phyloP scores from a whole-genome alignment of 2,113 vertebrate species.

The Centrocercus urophasianus region DNA sequence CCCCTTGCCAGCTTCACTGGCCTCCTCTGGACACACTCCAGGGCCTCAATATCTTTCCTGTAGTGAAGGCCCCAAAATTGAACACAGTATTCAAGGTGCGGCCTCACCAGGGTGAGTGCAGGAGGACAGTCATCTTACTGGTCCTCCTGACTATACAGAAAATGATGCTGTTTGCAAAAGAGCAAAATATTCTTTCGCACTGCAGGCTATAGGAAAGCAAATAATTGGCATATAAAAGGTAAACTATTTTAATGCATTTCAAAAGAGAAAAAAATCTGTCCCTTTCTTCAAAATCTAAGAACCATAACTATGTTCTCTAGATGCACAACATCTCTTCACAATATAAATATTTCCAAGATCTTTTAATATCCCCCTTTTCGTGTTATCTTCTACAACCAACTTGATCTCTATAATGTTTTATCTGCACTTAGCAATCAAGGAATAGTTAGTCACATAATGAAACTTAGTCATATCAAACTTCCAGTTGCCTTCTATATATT shows the following conservation, averaged over 20 bases:
- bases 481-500: neutral
- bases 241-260: neutral
- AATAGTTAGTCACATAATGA: neutral
- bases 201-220: neutral
- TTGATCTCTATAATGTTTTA: neutral
- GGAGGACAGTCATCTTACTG: no score
- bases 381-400: neutral
- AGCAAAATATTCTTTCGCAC: neutral
- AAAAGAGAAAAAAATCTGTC: neutral
- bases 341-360: neutral
- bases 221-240: neutral
- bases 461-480: neutral
- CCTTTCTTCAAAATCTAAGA: neutral
- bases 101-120: no score
- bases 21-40: no score
- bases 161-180: neutral
- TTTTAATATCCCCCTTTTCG: neutral
- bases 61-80: no score
- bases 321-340: neutral
- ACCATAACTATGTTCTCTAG: neutral
- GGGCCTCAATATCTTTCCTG: no score
- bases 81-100: no score
- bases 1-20: no score
- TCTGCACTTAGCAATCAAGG: neutral
- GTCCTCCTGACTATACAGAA: neutral